Base-by-base conservation (phyloP, 2,888 invertebrate genomes). In the Coelinius sp. region DNA sequence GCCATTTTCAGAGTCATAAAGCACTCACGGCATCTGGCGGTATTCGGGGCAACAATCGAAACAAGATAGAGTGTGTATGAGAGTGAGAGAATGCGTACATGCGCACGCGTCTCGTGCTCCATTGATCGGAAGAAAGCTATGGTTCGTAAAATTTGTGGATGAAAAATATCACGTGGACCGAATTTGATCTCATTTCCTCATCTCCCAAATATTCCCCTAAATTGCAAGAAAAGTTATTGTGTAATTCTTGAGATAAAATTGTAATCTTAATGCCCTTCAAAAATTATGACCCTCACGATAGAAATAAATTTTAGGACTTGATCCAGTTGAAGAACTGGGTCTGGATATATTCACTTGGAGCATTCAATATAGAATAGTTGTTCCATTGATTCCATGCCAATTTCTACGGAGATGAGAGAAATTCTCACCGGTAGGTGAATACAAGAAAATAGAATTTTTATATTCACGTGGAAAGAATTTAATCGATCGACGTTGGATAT, bases 51-150 rank as follows among this genome's bases (percentile, higher is more conserved):
- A 82, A 82, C 79, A 76, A 77, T 73, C 75, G 73, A 72, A 72
- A 71, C 75, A 68, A 68, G 70, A 70, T 69, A 66, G 73, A 62
- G 68, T 71, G 46, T 68, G 41, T 46, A 20, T 49, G 52, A 41
- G 70, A 24, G 49, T 52, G 63, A 68, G 53, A 74, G 71, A 72
- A 76, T 71, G 76, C 75, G 78, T 77, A 20, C 6, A 76, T 78
- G 85, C 82, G 85, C 84, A 84, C 83, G 85, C 84, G 82, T 78
- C 79, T 80, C 80, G 79, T 78, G 79, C 81, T 78, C 85, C 83
- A 86, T 86, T 85, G 85, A 86, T 86, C 85, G 85, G 78, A 83
- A 83, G 81, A 82, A 80, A 80, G 77, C 79, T 76, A 72, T 70
- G 74, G 70, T 75, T 76, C 68, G 75, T 76, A 77, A 82, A 84